Percentiles rank a stretch among this genome's conserved stretches.
Conservation (phyloP, 2,113 vertebrate genomes). For the Cryptotis parvus region DNA sequence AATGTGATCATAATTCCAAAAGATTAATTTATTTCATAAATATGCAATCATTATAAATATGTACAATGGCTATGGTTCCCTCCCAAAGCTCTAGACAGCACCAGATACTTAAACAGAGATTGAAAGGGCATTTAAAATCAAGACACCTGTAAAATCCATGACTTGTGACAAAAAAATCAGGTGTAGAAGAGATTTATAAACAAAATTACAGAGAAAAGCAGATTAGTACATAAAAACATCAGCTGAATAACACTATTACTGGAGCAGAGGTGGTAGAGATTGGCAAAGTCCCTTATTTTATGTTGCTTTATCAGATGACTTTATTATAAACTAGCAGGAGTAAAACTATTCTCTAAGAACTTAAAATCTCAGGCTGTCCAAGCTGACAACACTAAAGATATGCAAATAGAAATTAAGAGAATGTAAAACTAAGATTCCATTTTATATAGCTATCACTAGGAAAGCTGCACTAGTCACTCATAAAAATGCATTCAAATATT, state of each 20-base stretch:
- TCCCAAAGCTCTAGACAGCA: not conserved
- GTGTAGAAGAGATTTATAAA: constrained; percentile 15
- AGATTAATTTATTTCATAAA: constrained; percentile 55
- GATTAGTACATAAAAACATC: constrained; percentile 17
- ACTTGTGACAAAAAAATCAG: not conserved
- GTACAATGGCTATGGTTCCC: not conserved
- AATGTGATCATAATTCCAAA: constrained; percentile 37
- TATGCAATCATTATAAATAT: constrained; percentile 32
- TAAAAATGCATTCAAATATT: not conserved
- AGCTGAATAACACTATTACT: not conserved
- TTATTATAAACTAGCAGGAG: constrained; percentile 34
- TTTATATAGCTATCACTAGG: not conserved
- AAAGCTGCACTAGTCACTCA: constrained; percentile 17
- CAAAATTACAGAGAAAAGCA: constrained; percentile 31
- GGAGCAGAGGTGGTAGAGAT: not conserved
- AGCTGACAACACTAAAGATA: not conserved
- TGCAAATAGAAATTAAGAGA: too few relatives aligned
- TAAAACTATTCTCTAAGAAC: not conserved
- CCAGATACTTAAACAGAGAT: constrained; percentile 25
- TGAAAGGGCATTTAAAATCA: constrained; percentile 32
- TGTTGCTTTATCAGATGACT: constrained; percentile 13
- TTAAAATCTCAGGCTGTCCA: not conserved
- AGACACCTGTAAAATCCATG: not conserved
- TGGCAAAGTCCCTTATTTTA: not conserved
- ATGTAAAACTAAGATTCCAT: constrained; percentile 23